Evolutionary conservation across 1,140 invertebrate species (phyloP), one percentile per base, ranked within the genome.

Genomic region (Cotesia glomerata): DNA sequence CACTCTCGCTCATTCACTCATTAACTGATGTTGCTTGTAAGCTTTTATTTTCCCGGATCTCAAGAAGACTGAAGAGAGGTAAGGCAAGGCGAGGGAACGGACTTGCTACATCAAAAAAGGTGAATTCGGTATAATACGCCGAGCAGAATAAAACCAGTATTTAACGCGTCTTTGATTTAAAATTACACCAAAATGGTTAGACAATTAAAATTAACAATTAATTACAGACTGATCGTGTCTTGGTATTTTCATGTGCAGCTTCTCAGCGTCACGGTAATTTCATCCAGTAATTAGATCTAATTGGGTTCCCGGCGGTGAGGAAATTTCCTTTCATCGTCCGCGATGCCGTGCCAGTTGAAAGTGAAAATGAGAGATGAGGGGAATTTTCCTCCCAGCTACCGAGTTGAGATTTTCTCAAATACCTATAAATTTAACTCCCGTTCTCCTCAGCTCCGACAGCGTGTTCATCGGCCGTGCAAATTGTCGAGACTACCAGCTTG

Each of bases 261-360:
- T 70, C 69, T 49, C 35, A 49, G 45, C n/a, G 7, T 58, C 34
- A n/a, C 1, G 18, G 51, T 36, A 64, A 71, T 71, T 71, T 64
- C 39, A 61, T 13, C n/a, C 39, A 54, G 59, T 64, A 71, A 71
- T 71, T 71, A 71, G 59, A 51, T 61, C 39, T n/a, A 71, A 71
- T 71, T 62, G 51, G 58, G 8, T 51, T 16, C 7, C 69, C 5
- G 9, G 36, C 4, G 39, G 65, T 54, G 1, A 67, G 45, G 26
- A 67, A 67, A 67, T 78, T 79, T 78, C 49, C 73, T 81, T 26
- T 52, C 32, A 32, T 11, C 65, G 26, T 36, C 14, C 7, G 32
- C 8, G 16, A 5, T 35, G 13, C 13, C 5, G 4, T 62, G 51
- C 18, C 4, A 26, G 56, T 18, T 13, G 14, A 14, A 26, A 49